A percentile compares a stretch with the other conserved stretches of the same genome.
Evolutionary conservation across 2,888 invertebrate species (phyloP).

Genomic region (Drosophila aldrichi): DNA sequence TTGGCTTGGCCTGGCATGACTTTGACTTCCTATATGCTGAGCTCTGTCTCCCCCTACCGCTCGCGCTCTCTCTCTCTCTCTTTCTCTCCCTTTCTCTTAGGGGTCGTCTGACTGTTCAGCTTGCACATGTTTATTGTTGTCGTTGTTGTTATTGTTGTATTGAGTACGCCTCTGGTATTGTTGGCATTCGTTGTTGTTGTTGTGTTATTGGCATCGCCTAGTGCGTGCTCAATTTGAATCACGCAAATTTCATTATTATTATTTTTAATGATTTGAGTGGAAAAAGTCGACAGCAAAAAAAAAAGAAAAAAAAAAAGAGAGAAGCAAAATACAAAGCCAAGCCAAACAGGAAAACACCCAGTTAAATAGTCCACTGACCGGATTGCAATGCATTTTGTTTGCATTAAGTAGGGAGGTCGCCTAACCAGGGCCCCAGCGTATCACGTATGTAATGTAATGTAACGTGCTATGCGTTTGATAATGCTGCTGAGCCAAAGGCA

Average conservation of each 20-base stretch:
- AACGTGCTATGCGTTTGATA: slow-evolving; percentile 47
- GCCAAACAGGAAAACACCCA: slow-evolving; percentile 44
- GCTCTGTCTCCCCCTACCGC: slow-evolving; percentile 16
- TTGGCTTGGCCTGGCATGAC: slow-evolving; percentile 53
- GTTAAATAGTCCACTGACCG: slow-evolving; percentile 61
- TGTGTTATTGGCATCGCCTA: slow-evolving; percentile 73
- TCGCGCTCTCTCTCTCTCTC: slow-evolving; percentile 2
- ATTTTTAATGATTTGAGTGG: slow-evolving; percentile 80
- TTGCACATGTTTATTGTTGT: slow-evolving; percentile 60
- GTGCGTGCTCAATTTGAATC: slow-evolving; percentile 79
- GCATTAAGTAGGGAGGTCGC: slow-evolving; percentile 36
- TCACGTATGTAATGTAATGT: slow-evolving; percentile 53
- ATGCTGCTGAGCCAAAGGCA: slow-evolving; percentile 19
- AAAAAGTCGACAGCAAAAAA: slow-evolving; percentile 51
- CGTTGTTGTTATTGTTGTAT: slow-evolving; percentile 45
- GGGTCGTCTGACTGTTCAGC: slow-evolving; percentile 66
- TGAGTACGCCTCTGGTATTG: slow-evolving; percentile 23
- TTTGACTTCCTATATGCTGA: slow-evolving; percentile 69
- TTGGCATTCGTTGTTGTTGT: slow-evolving; percentile 56
- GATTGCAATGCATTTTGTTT: slow-evolving; percentile 60
- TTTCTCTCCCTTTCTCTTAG: slow-evolving; percentile 30
- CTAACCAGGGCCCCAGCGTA: slow-evolving; percentile 13
- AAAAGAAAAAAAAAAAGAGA: slow-evolving; percentile 7
- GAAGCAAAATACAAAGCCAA: slow-evolving; percentile 12
- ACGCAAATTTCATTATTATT: slow-evolving; percentile 81